Percentiles rank a stretch among this genome's conserved stretches.
These are phyloP conservation scores for Sisor rabdophorus DNA, from an alignment of 2,113 vertebrate species.

Conservation along the genomic window DNA sequence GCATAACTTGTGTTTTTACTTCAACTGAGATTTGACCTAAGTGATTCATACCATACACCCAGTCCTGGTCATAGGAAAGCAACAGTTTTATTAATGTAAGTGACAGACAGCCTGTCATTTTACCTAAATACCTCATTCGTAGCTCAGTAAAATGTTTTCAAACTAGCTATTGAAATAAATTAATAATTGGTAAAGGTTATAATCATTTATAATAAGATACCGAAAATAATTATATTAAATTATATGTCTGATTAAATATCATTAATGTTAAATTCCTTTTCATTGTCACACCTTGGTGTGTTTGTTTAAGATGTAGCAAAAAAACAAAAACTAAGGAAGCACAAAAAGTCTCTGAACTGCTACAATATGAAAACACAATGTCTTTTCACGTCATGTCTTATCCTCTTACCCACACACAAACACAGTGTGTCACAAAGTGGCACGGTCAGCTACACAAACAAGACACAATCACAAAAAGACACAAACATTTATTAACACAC, in stretches of 20 bases:
- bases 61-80: not conserved
- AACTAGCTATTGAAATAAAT: too few species aligned
- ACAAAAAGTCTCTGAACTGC: constrained; percentile 69
- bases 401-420: too few species aligned
- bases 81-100: not conserved
- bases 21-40: not conserved
- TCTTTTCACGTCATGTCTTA: not conserved
- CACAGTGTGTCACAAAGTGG: too few species aligned
- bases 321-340: constrained; percentile 67
- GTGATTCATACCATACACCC: not conserved
- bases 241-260: not conserved
- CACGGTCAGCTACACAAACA: too few species aligned
- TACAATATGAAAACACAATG: constrained; percentile 28
- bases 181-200: too few species aligned
- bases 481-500: not conserved
- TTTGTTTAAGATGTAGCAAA: constrained; percentile 38
- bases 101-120: not conserved
- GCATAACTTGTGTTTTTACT: too few species aligned
- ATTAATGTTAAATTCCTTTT: not conserved
- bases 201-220: not conserved
- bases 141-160: too few species aligned
- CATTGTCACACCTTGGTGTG: not conserved
- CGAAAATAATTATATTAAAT: not conserved
- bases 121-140: not conserved
- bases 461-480: not conserved